Evolutionary conservation across 2,888 invertebrate genomes (phyloP), one percentile per base, ranked within the genome.

Genomic region (Myopa tessellatipennis): DNA sequence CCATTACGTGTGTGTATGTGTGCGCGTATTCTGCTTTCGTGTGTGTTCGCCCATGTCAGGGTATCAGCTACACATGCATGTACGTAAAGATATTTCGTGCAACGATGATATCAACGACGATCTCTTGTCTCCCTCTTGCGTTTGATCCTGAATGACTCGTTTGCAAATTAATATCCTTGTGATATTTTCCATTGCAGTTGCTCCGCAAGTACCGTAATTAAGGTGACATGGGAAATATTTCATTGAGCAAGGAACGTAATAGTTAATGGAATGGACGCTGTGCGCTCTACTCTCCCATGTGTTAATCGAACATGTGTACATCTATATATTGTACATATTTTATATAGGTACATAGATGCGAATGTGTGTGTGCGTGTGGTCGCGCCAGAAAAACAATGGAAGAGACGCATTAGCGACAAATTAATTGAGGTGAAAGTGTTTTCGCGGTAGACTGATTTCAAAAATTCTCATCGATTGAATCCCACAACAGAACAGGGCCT

Each of bases 401-500:
- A n/a, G n/a, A 71, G 16, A n/a, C 55, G 16, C 58, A 38, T 74
- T 60, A 75, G 40, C 45, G 18, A 36, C 60, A 60, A 69, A 69
- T 7, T 60, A 75, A 75, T 75, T 75, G 75, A 75, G 60, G 75
- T 75, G 75, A 75, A 75, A 75, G 75, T 75, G 68, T 75, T 55
- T 50, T 75, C 60, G 60, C 75, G 68, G 60, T 50, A 50, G 75
- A 75, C 36, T 45, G 75, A 68, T 60, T 69, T 69, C 8, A 75
- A 34, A 75, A 65, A 50, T 16, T n/a, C 18, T n/a, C 58, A 58
- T 58, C 58, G 58, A 69, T 69, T 55, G 14, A 18, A 16, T 70
- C 18, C 40, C 26, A 50, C 38, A 65, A 10, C 55, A n/a, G 5
- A 55, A 55, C 55, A 55, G 16, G 55, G 10, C 8, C 16, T n/a